Evolutionary conservation across 2,113 vertebrate species (phyloP).

Genomic region (Hyaena hyaena): DNA sequence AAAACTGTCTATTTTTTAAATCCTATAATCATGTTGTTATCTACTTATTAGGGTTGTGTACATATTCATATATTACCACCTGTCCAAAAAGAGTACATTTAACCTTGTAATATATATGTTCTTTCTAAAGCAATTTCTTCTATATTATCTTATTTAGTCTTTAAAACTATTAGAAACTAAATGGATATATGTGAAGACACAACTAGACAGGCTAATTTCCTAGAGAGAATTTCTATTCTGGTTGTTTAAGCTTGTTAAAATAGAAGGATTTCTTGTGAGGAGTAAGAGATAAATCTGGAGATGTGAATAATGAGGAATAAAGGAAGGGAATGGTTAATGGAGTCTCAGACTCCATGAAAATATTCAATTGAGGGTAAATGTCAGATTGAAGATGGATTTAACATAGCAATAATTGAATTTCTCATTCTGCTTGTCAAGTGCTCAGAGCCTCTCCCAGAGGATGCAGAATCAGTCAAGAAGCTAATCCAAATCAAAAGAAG

Average conservation of each 20-base stretch:
- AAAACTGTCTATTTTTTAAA: conserved; percentile 34
- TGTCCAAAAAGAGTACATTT: neutral
- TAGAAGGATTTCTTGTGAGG: neutral
- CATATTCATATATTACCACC: neutral
- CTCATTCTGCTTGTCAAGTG: conserved; percentile 32
- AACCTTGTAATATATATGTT: neutral
- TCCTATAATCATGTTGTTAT: conserved; percentile 31
- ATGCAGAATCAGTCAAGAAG: conserved; percentile 16
- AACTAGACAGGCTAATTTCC: neutral
- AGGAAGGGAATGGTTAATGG: neutral
- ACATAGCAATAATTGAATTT: conserved; percentile 11
- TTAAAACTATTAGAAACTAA: neutral
- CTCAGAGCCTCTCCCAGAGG: neutral
- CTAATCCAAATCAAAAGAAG: conserved; percentile 40
- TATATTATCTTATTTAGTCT: neutral
- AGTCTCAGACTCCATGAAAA: conserved; percentile 16
- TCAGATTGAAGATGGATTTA: conserved; percentile 57
- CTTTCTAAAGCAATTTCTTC: neutral
- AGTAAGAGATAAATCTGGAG: conserved; percentile 21
- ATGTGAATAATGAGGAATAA: neutral
- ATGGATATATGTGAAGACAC: neutral
- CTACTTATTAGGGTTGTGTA: neutral
- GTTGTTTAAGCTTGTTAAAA: neutral
- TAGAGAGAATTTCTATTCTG: neutral
- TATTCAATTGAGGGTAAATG: conserved; percentile 38